Percentiles rank a stretch among this genome's conserved stretches.
These are phyloP conservation scores for Diploscapter pachys DNA, from an alignment of 1,140 invertebrate species.

Conservation along the genomic window DNA sequence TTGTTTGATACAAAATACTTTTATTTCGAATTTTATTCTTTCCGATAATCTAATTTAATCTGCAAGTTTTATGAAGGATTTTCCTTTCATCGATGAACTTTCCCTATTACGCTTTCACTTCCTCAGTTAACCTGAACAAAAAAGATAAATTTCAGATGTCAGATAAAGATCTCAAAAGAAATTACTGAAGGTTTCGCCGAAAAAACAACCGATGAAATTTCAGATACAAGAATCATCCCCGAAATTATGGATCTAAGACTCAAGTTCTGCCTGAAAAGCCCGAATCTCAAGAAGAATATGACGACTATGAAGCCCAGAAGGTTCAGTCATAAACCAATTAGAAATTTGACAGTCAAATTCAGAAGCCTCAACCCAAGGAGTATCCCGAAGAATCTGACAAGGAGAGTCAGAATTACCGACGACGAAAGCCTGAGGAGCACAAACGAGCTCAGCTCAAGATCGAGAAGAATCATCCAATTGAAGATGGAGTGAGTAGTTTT, in stretches of 20 bases:
- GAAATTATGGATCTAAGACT: slow-evolving; percentile 26
- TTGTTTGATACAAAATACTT: too few species aligned
- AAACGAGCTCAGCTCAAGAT: not conserved
- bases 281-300: slow-evolving; percentile 9
- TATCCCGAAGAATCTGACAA: slow-evolving; percentile 8
- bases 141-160: not conserved
- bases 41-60: too few species aligned
- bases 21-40: too few species aligned
- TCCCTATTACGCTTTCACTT: too few species aligned
- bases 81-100: too few species aligned
- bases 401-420: not conserved
- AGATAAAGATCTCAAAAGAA: slow-evolving; percentile 11
- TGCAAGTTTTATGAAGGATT: too few species aligned
- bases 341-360: slow-evolving; percentile 9
- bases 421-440: slow-evolving; percentile 3
- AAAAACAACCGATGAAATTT: not conserved
- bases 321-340: too few species aligned
- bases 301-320: too few species aligned
- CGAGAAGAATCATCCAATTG: too few species aligned
- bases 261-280: slow-evolving; percentile 9
- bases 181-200: slow-evolving; percentile 4
- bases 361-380: slow-evolving; percentile 18
- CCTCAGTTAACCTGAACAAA: not conserved
- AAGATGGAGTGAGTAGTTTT: too few species aligned
- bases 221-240: slow-evolving; percentile 23